Base-by-base conservation (phyloP, 2,113 vertebrate genomes). In the Beaufortia kweichowensis region DNA sequence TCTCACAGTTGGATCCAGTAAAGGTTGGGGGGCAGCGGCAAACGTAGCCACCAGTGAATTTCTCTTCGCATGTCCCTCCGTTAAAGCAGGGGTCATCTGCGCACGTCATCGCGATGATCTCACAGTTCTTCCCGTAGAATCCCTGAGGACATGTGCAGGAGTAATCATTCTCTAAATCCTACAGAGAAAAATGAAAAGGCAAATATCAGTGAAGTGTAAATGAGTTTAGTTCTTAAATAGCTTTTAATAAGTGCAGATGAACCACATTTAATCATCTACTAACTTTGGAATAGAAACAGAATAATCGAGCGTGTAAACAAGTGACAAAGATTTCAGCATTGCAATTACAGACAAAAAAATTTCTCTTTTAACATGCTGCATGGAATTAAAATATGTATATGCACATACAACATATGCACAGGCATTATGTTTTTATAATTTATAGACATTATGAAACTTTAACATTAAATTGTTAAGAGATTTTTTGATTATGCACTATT, bases 1-100 rank as follows among this genome's bases (percentile, higher is more conserved):
- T 97, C 91, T 97, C 95, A 10, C 95, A 97, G 89, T 97, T 97
- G 87, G 94, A 96, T 67, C 95, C 95, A 0, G 90, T 94, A 88
- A 90, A 97, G 2, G 88, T 89, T 0, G 87, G 1, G 0, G 89
- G 93, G 88, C 95, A 97, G 63, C 74, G 91, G 86, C 95, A 97
- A 26, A 82, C 69, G 70, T 96, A 97, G 1, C 94, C 93, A 0
- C 93, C 93, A 0, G 76, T 56, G 0, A 41, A 77, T 10, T 88
- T 89, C 63, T 92, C 89, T 0, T 87, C 77, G 29, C 95, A 97
- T 14, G 93, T 91, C 23, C 95, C 95, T 0, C 92, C 90, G 0
- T 97, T 95, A 76, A 96, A 97, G 69, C 95, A 97, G 0, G 95
- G 95, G 12, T 85, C 91, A 0, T 97, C 95, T 0, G 93, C 94